These are phyloP conservation scores for Rhagologus leucostigma DNA, from an alignment of 2,113 vertebrate genomes.

Conservation along the genomic window DNA sequence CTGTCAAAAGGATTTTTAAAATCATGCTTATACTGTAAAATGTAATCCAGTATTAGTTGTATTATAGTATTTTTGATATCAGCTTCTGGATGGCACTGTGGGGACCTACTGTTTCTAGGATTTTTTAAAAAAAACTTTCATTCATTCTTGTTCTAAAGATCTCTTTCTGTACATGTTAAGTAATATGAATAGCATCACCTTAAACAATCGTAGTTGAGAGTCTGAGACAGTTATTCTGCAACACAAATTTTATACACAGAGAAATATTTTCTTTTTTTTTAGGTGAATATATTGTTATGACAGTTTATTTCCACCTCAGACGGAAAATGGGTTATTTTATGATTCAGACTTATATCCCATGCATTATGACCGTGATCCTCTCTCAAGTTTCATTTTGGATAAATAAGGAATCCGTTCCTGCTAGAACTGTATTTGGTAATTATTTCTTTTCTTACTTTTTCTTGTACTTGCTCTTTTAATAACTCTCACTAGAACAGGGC, in stretches of 20 bases:
- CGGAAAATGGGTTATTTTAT: slow-evolving; percentile 99
- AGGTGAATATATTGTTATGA: slow-evolving; percentile 99
- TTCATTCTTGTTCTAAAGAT: neutral
- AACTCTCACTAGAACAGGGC: neutral
- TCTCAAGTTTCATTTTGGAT: slow-evolving; percentile 99
- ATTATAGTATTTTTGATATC: neutral
- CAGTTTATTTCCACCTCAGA: slow-evolving; percentile 94
- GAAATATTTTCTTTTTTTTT: slow-evolving; percentile 15
- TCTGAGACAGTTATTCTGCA: neutral
- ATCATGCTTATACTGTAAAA: neutral
- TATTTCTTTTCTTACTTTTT: slow-evolving; percentile 24
- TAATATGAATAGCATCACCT: neutral
- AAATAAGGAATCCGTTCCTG: slow-evolving; percentile 98
- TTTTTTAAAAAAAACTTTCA: neutral
- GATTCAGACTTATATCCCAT: slow-evolving; percentile 99
- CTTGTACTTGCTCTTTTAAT: neutral
- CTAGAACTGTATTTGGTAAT: slow-evolving; percentile 96
- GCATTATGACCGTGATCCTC: slow-evolving; percentile 99
- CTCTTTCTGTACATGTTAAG: neutral
- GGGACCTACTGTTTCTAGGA: neutral
- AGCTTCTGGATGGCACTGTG: neutral
- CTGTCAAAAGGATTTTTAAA: neutral
- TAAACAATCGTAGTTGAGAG: neutral
- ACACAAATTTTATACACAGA: neutral
- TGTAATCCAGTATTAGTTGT: neutral